A percentile compares a stretch with the other conserved stretches of the same genome.
phyloP scores from a whole-genome alignment of 1,140 invertebrate species.

The Elysia chlorotica region DNA sequence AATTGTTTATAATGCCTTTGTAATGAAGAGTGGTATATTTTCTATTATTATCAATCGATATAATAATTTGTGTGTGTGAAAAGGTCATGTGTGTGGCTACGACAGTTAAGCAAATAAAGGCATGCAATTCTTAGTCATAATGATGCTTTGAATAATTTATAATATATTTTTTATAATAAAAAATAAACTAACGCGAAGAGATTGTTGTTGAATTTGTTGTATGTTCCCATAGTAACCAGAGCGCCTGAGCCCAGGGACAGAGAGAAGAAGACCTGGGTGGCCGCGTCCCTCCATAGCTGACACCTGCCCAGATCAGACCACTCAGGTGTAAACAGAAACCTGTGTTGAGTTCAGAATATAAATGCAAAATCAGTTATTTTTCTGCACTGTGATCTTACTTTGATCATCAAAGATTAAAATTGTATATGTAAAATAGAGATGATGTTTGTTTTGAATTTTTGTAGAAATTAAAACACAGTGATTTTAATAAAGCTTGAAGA shows the following conservation, averaged over 20 bases:
- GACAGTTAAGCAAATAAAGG: too few relatives aligned
- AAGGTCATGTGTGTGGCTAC: too few relatives aligned
- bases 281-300: constrained; percentile 68
- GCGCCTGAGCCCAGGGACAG: constrained; percentile 67
- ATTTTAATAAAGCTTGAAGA: neutral
- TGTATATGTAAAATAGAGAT: neutral
- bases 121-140: too few relatives aligned
- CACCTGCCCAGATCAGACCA: constrained; percentile 45
- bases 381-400: too few relatives aligned
- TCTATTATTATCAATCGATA: too few relatives aligned
- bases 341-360: neutral
- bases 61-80: too few relatives aligned
- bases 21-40: too few relatives aligned
- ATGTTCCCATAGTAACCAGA: constrained; percentile 67
- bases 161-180: neutral
- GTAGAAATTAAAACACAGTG: neutral
- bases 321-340: constrained; percentile 60
- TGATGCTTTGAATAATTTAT: too few relatives aligned
- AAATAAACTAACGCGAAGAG: constrained; percentile 64
- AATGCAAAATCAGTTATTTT: neutral
- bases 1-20: too few relatives aligned
- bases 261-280: constrained; percentile 68
- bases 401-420: too few relatives aligned
- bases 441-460: neutral
- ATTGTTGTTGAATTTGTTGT: constrained; percentile 70